Percentiles rank a stretch among this genome's conserved stretches.
These are phyloP conservation scores for Trialeurodes vaporariorum DNA, from an alignment of 1,140 invertebrate genomes.

Conservation along the genomic window DNA sequence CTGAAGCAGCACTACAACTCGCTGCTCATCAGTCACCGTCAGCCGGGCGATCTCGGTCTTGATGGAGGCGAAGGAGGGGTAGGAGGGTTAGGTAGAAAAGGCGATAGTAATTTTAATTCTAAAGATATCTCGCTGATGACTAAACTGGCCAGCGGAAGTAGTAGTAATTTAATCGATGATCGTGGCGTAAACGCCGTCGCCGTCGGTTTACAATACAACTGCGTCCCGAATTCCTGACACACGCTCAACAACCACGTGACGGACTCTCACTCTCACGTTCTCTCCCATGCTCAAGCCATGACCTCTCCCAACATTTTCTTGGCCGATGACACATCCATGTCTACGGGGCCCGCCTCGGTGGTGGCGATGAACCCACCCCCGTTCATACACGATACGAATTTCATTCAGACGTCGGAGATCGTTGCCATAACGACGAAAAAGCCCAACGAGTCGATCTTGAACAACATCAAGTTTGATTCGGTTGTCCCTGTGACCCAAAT, in stretches of 20 bases:
- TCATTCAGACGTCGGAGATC: constrained; percentile 17
- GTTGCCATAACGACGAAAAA: constrained; percentile 17
- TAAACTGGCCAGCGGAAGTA: constrained; percentile 9
- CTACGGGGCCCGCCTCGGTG: neutral
- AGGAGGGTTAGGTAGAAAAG: neutral
- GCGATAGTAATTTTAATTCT: no score
- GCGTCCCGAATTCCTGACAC: neutral
- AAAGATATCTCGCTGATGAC: neutral
- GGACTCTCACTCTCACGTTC: no score
- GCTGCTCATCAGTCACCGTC: neutral
- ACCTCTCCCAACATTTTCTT: no score
- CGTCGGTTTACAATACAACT: constrained; percentile 5
- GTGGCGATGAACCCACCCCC: neutral
- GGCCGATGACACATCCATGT: no score
- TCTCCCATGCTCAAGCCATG: no score
- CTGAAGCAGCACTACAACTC: constrained; percentile 24
- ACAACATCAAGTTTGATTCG: neutral
- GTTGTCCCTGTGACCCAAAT: neutral
- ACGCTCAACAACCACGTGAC: neutral
- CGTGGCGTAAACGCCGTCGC: neutral
- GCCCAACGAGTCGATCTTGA: neutral
- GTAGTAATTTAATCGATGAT: neutral
- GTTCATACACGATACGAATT: constrained; percentile 14
- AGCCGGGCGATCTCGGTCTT: neutral
- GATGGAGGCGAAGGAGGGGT: neutral